Evolutionary conservation across 2,888 invertebrate genomes (phyloP), one percentile per base, ranked within the genome.

Genomic region (Hanleya hanleyi): DNA sequence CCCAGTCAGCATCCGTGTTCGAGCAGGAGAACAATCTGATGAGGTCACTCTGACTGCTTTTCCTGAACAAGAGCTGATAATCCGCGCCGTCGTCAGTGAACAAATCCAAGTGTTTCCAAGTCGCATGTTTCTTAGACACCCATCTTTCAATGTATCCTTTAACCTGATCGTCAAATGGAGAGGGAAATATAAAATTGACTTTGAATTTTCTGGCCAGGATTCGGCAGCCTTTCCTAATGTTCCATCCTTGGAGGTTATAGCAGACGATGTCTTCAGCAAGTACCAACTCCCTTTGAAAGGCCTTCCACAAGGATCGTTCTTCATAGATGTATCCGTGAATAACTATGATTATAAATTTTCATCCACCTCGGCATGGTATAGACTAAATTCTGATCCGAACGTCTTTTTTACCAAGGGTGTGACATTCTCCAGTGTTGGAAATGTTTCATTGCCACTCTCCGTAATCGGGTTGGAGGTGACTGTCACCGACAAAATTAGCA

Each of bases 251-350:
- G 35, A 64, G 37, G 64, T 37, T 64, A 32, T 36, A 1, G 29
- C 64, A 15, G 37, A 64, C n/a, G 64, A 64, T 29, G 64, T 64
- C 1, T 64, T 64, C 64, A 36, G 36, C n/a, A 64, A 64, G 29
- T 64, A 37, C n/a, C 22, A n/a, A 64, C 29, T 37, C 15, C 36
- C n/a, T n/a, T 37, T 35, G 35, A n/a, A 37, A 18, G 38, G 64
- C 4, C 64, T 64, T 18, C 64, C 36, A 2, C 22, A 37, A 35
- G 64, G 64, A 2, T 35, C 12, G n/a, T 64, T 36, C 64, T 64
- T 64, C 26, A 22, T 64, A 15, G 64, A 37, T n/a, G 15, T 64
- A 3, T 22, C 18, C 15, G 33, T 64, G 15, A 12, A 57, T 22
- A 32, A 32, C 9, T 15, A 29, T 3, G 32, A 7, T 32, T 57